Conservation (phyloP, 2,797 vertebrate genomes). For the Myotis findleyi region DNA sequence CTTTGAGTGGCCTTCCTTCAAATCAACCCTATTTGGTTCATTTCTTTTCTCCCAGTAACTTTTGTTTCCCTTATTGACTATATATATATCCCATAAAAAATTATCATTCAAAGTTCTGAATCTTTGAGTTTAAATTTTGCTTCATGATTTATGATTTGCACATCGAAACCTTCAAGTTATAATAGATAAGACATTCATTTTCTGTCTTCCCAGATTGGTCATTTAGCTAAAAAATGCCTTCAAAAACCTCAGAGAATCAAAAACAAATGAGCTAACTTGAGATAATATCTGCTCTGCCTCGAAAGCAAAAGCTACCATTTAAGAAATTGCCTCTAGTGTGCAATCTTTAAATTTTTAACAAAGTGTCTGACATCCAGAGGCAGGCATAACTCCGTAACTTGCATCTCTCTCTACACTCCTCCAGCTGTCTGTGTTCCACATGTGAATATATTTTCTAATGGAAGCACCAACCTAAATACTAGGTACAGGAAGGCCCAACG, state of each 20-base stretch:
- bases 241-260: slow-evolving; percentile 67
- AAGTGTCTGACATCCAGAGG: not conserved
- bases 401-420: not conserved
- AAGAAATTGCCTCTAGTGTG: slow-evolving; percentile 50
- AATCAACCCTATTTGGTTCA: not conserved
- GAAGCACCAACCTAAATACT: slow-evolving; percentile 44
- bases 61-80: slow-evolving; percentile 37
- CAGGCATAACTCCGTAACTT: slow-evolving; percentile 34
- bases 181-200: slow-evolving; percentile 73
- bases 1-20: slow-evolving; percentile 63
- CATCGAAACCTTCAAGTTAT: slow-evolving; percentile 60
- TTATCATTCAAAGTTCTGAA: slow-evolving; percentile 27
- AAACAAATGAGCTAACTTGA: slow-evolving; percentile 71
- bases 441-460: slow-evolving; percentile 4
- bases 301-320: slow-evolving; percentile 61
- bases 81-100: slow-evolving; percentile 52
- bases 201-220: slow-evolving; percentile 58
- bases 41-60: slow-evolving; percentile 58
- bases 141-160: slow-evolving; percentile 74
- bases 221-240: slow-evolving; percentile 72
- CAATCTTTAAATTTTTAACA: slow-evolving; percentile 56
- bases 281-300: slow-evolving; percentile 46
- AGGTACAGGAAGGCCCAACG: not conserved
- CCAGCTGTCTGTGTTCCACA: not conserved
- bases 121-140: slow-evolving; percentile 64